Evolutionary conservation across 1,140 invertebrate species (phyloP), one percentile per base, ranked within the genome.

Genomic region (Metaphire vulgaris): DNA sequence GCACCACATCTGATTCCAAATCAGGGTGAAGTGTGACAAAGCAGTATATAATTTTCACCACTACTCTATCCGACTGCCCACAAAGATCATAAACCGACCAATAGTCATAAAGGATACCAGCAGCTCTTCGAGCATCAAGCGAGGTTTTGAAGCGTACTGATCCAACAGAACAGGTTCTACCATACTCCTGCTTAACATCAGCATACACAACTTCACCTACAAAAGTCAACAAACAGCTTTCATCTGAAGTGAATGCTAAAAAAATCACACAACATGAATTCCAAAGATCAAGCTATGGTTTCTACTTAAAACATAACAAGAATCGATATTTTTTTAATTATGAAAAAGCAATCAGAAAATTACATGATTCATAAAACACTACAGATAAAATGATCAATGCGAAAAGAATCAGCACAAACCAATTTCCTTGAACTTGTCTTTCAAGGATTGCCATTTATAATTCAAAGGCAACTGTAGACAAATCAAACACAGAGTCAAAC

Each of bases 381-480:
- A n/a, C n/a, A n/a, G n/a, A n/a, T n/a, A n/a, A n/a, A n/a, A n/a
- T n/a, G n/a, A n/a, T n/a, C n/a, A n/a, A n/a, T n/a, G n/a, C n/a
- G n/a, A n/a, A n/a, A n/a, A n/a, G 14, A 75, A 21, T 31, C 12
- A 2, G 65, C 31, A 81, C 82, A 81, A 92, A 75, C 97, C 97
- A 74, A 96, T 94, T 82, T 98, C 88, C 83, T 92, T 92, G 84
- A 99, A 99, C 6, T 98, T 92, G 85, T 99, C 96, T 82, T 93
- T 92, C 74, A 99, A 88, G 87, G 97, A 97, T 81, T 93, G 92
- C 81, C 93, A 92, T 79, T 95, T 94, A 77, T 97, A 93, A 88
- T 95, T 96, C 84, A 96, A 98, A 80, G 97, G 95, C 85, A 99
- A 88, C 94, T 96, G 41, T 21, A 56, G 21, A 56, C 21, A 56